Evolutionary conservation across 2,888 invertebrate species (phyloP).

Genomic region (Pharmacophagus antenor): DNA sequence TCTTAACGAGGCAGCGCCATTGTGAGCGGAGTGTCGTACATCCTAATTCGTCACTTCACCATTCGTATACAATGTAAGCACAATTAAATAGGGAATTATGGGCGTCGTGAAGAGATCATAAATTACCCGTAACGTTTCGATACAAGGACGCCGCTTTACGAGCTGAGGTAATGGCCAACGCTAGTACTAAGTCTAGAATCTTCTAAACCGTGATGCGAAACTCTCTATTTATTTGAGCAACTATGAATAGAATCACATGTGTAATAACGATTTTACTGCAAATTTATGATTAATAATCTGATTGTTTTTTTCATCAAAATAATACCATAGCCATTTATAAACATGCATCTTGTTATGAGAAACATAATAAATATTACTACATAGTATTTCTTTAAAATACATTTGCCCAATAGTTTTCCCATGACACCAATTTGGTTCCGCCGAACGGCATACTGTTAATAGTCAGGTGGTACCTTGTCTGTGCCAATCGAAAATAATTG

Average conservation of each 20-base stretch:
- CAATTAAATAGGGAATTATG: conserved; percentile 46
- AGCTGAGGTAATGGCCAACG: conserved; percentile 17
- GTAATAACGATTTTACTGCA: not conserved
- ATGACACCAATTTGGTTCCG: too few species aligned
- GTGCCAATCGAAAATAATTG: too few species aligned
- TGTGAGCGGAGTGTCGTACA: conserved; percentile 7
- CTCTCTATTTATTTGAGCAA: not conserved
- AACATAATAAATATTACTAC: too few species aligned
- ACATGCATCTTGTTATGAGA: too few species aligned
- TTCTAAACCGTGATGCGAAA: not conserved
- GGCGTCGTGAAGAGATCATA: conserved; percentile 43
- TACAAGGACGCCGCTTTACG: conserved; percentile 40
- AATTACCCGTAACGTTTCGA: conserved; percentile 37
- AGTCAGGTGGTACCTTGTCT: too few species aligned
- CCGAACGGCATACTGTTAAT: too few species aligned
- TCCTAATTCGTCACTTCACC: conserved; percentile 23
- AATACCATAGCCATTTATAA: too few species aligned
- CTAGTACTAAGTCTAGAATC: conserved; percentile 19
- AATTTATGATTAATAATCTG: not conserved
- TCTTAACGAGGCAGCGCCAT: conserved; percentile 11
- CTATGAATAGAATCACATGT: not conserved
- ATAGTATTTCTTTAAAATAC: too few species aligned
- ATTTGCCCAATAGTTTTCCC: too few species aligned
- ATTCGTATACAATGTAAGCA: conserved; percentile 41
- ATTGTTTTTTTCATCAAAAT: too few species aligned